A percentile compares a stretch with the other conserved stretches of the same genome.
Conservation (phyloP, 2,797 vertebrate genomes). For the Typhlichthys eigenmanni region DNA sequence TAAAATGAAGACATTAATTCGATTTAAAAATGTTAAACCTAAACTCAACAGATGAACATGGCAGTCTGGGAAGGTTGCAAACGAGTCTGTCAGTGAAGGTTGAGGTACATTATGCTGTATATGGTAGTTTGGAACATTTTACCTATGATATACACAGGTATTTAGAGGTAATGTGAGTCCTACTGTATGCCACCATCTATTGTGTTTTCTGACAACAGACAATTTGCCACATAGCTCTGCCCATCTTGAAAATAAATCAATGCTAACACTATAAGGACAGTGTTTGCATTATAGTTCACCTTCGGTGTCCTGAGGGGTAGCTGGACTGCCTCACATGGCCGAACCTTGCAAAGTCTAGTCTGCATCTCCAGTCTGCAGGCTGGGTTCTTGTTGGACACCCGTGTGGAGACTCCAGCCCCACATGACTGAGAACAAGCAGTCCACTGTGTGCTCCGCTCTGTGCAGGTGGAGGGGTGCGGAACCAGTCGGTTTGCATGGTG, state of each 20-base stretch:
- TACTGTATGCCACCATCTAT: too few relatives aligned
- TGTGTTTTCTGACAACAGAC: too few relatives aligned
- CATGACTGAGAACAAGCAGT: slow-evolving; percentile 88
- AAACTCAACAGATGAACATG: too few relatives aligned
- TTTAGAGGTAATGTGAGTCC: too few relatives aligned
- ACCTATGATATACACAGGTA: too few relatives aligned
- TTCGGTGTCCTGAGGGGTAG: slow-evolving; percentile 11
- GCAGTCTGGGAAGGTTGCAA: background rate
- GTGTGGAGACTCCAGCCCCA: slow-evolving; percentile 85
- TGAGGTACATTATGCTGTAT: too few relatives aligned
- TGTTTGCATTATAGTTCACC: slow-evolving; percentile 56
- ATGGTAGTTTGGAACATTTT: too few relatives aligned
- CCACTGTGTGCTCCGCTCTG: slow-evolving; percentile 86
- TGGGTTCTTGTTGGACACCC: slow-evolving; percentile 88
- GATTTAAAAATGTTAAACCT: too few relatives aligned
- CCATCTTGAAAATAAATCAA: background rate
- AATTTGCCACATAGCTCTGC: too few relatives aligned
- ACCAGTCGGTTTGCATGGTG: slow-evolving; percentile 29
- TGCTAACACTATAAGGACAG: background rate
- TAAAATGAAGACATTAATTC: too few relatives aligned
- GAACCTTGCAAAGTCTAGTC: slow-evolving; percentile 79
- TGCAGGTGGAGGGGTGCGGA: slow-evolving; percentile 45
- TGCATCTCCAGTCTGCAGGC: slow-evolving; percentile 87
- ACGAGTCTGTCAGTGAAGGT: background rate
- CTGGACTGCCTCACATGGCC: slow-evolving; percentile 73